Evolutionary conservation across 1,140 invertebrate species (phyloP).

Genomic region (Polyergus mexicanus): DNA sequence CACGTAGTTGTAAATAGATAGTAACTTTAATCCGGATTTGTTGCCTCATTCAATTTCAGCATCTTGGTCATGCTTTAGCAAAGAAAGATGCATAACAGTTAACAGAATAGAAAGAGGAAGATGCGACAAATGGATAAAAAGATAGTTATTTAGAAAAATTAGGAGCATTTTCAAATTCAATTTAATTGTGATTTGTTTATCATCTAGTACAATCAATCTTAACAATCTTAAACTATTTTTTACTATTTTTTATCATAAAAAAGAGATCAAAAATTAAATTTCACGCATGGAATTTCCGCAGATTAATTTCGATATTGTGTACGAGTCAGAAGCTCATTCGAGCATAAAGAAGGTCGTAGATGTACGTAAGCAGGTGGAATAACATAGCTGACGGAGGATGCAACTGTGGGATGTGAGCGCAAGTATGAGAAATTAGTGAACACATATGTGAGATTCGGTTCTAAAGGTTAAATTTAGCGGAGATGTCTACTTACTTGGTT

Average conservation of each 20-base stretch:
- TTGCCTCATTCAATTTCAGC: slow-evolving; percentile 20
- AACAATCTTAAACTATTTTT: neutral
- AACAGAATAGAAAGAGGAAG: neutral
- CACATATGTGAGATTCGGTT: too few relatives aligned
- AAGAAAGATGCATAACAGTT: neutral
- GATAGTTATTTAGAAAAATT: neutral
- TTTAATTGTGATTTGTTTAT: neutral
- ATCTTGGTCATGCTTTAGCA: neutral
- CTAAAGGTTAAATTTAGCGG: slow-evolving; percentile 21
- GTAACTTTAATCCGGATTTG: slow-evolving; percentile 59
- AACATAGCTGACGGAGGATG: slow-evolving; percentile 17
- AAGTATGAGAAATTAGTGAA: neutral
- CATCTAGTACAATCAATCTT: neutral
- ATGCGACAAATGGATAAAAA: neutral
- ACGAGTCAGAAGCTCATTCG: neutral
- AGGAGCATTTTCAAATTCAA: neutral
- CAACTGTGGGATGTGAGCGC: slow-evolving; percentile 32
- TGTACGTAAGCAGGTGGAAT: slow-evolving; percentile 8
- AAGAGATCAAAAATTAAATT: neutral
- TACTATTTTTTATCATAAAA: neutral
- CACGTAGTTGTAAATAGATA: slow-evolving; percentile 62
- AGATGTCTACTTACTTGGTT: slow-evolving; percentile 63
- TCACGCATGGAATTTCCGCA: slow-evolving; percentile 7
- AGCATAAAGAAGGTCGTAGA: slow-evolving; percentile 49
- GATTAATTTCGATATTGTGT: slow-evolving; percentile 58